Conservation (phyloP, 1,140 invertebrate genomes). For the Neodiprion lecontei region DNA sequence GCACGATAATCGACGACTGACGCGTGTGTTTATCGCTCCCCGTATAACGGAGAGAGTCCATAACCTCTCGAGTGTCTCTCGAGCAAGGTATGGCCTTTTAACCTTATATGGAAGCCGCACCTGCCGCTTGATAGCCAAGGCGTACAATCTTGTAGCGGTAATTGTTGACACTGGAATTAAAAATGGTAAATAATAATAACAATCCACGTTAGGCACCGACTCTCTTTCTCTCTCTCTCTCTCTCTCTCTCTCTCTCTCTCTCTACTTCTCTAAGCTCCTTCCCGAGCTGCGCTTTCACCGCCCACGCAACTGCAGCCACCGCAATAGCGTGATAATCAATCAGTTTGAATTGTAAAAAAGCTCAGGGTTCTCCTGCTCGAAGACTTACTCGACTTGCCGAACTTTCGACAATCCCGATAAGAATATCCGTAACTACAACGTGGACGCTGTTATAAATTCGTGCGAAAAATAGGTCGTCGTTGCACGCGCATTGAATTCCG, state of each 20-base stretch:
- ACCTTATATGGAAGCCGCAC: slow-evolving; percentile 49
- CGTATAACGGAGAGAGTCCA: not conserved
- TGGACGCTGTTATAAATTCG: too few relatives aligned
- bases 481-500: too few relatives aligned
- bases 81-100: slow-evolving; percentile 42
- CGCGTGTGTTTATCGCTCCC: slow-evolving; percentile 10
- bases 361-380: too few relatives aligned
- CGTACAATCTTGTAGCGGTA: not conserved
- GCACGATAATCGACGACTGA: slow-evolving; percentile 5
- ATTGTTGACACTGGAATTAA: slow-evolving; percentile 7
- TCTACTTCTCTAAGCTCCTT: not conserved
- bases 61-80: not conserved
- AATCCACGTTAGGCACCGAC: not conserved
- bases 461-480: too few relatives aligned
- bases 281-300: slow-evolving; percentile 10
- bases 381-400: too few relatives aligned
- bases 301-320: not conserved
- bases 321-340: too few relatives aligned
- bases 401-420: too few relatives aligned
- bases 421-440: too few relatives aligned
- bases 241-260: not conserved
- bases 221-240: not conserved
- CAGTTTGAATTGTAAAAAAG: too few relatives aligned
- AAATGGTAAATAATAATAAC: not conserved
- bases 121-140: slow-evolving; percentile 30